Conservation (phyloP, 1,140 invertebrate genomes). For the Bombus confusus region DNA sequence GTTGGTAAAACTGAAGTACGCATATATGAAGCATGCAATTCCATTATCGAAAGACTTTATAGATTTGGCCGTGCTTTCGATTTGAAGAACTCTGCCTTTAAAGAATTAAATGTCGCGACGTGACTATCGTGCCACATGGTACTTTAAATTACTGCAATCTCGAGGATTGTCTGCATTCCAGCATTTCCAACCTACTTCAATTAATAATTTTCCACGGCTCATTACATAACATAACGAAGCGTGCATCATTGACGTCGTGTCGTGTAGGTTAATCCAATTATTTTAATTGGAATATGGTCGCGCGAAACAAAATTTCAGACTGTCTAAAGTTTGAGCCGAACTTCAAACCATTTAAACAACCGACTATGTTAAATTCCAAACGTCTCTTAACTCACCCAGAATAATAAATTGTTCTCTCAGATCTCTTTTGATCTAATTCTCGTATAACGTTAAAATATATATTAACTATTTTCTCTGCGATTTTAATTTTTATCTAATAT, state of each 20-base stretch:
- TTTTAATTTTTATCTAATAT: too few relatives aligned
- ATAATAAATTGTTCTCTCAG: too few relatives aligned
- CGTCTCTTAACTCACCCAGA: background rate
- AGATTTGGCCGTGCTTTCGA: background rate
- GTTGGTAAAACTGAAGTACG: background rate
- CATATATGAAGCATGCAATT: too few relatives aligned
- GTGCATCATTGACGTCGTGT: background rate
- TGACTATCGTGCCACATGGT: too few relatives aligned
- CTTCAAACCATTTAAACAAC: background rate
- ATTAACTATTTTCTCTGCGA: background rate
- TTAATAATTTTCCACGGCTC: slow-evolving; percentile 21
- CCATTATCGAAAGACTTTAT: too few relatives aligned
- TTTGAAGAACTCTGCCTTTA: background rate
- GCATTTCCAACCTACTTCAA: background rate
- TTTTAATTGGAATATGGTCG: background rate
- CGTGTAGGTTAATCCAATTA: slow-evolving; percentile 14
- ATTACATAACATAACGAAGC: slow-evolving; percentile 8
- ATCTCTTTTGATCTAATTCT: too few relatives aligned
- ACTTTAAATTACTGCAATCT: background rate
- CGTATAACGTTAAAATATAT: too few relatives aligned
- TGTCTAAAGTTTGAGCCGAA: background rate
- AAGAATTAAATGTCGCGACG: background rate
- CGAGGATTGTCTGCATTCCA: background rate
- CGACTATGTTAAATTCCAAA: background rate
- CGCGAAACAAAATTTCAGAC: background rate